A percentile compares a stretch with the other conserved stretches of the same genome.
Evolutionary conservation across 2,797 vertebrate genomes (phyloP).

Genomic region (Heteromormyrus szaboi): DNA sequence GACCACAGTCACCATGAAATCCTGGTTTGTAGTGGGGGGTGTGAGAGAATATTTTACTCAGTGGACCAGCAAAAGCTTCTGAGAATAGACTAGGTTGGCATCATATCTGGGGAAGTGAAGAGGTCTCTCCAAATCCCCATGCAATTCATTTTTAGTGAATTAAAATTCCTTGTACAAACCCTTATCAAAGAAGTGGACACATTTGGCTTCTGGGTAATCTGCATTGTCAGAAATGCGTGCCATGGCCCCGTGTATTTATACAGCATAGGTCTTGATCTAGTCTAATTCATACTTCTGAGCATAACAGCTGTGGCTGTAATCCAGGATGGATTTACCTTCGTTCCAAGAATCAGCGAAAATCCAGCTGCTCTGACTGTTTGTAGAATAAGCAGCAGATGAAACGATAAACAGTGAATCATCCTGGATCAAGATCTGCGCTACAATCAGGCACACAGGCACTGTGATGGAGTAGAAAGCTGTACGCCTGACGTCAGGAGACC

Average conservation of each 20-base stretch:
- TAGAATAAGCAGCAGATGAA: background rate
- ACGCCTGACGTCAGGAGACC: background rate
- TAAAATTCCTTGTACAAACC: background rate
- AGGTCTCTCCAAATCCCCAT: background rate
- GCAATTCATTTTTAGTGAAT: background rate
- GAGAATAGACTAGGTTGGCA: background rate
- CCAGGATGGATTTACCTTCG: background rate
- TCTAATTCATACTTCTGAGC: background rate
- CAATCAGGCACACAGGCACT: background rate
- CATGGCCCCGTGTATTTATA: background rate
- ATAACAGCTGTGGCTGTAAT: background rate
- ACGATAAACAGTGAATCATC: background rate
- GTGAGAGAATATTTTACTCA: constrained; percentile 2
- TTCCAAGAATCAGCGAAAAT: constrained; percentile 4
- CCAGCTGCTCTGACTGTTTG: constrained; percentile 2
- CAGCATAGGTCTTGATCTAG: background rate
- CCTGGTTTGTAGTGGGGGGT: constrained; percentile 56
- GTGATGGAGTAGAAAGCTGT: background rate
- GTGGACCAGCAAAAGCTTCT: background rate
- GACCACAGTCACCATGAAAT: constrained; percentile 84
- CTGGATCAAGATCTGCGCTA: background rate
- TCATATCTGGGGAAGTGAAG: background rate
- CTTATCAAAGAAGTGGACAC: background rate
- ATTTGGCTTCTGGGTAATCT: background rate
- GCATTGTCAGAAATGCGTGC: background rate